Evolutionary conservation across 2,113 vertebrate genomes (phyloP), one percentile per base, ranked within the genome.

Genomic region (Eulemur rufifrons): DNA sequence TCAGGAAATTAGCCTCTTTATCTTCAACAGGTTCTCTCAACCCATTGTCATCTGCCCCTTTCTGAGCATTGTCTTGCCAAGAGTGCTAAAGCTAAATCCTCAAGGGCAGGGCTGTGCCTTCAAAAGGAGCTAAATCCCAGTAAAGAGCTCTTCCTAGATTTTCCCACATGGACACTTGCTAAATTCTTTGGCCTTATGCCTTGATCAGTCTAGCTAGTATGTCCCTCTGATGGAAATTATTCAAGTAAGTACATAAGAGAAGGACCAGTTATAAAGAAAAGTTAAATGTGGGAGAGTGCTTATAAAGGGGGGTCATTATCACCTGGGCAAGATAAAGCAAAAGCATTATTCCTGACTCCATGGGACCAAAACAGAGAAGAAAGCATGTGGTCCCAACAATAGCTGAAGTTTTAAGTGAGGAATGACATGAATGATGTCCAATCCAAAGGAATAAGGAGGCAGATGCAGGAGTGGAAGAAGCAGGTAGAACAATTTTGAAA

Each of bases 171-270:
- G 21, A 86, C 2, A 39, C 64, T 71, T 42, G 29, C 56, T 27
- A 63, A 15, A 59, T 45, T 39, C 47, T 59, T 93, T 25, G 39
- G n/a, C 25, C 29, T 32, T 7, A 9, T 63, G 52, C 32, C 39
- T 66, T 88, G 12, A 29, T 25, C 85, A 34, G 80, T 81, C 42
- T 37, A 91, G 54, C 47, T 69, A 69, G 8, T 32, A 18, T 42
- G 8, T 14, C 12, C 9, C 17, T n/a, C 61, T 45, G 11, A 56
- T 18, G 42, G 15, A 39, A 92, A 83, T 37, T 25, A 89, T 45
- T 77, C 32, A 91, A 74, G 11, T 27, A 74, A 97, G 20, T 20
- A 56, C 54, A 5, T 63, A 29, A 85, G 50, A 73, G n/a, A 85
- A 81, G 8, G 37, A 50, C 27, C 27, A 50, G 17, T 8, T 23